Base-by-base conservation (phyloP, 2,113 vertebrate genomes). In the Struthio camelus region DNA sequence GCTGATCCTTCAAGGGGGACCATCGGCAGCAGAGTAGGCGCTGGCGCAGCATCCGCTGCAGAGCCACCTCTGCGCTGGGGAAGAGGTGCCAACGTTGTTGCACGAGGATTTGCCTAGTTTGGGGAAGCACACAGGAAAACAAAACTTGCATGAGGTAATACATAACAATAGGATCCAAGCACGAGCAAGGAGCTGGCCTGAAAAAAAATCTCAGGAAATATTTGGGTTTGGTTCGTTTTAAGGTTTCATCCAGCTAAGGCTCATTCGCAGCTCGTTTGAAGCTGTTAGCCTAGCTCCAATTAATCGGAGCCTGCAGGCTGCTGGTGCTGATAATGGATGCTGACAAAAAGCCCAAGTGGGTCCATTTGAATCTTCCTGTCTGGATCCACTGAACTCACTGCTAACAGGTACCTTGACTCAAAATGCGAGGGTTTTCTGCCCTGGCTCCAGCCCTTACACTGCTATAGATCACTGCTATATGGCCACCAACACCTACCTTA, bases 61-160 rank as follows among this genome's bases (percentile, higher is more conserved):
- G 81, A 62, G 27, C 65, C 14, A 0, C 0, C 34, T 82, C 90
- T 79, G 51, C 73, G 76, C 0, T 0, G 34, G 32, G 82, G 75
- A n/a, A 0, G n/a, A 0, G 36, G 30, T 0, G 10, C 65, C 91
- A 92, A 54, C 14, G 18, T 42, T 32, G 32, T 70, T 93, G 88
- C 88, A 78, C 77, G 76, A 86, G 62, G 51, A 12, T 92, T 50
- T 78, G 56, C n/a, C 42, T 36, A 22, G 24, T 75, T 53, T 92
- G 75, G 61, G 72, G 83, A 75, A 86, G 72, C 53, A 90, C 32
- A 14, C 1, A n/a, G 6, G 69, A 65, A 66, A 83, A 62, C 64
- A 91, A 88, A 83, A 65, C 80, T 71, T 2, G 1, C 34, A 48
- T 34, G 69, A 90, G 11, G 42, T 54, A 69, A 77, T 6, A 42